phyloP scores from a whole-genome alignment of 1,140 invertebrate genomes.

The Oreohelix idahoensis region DNA sequence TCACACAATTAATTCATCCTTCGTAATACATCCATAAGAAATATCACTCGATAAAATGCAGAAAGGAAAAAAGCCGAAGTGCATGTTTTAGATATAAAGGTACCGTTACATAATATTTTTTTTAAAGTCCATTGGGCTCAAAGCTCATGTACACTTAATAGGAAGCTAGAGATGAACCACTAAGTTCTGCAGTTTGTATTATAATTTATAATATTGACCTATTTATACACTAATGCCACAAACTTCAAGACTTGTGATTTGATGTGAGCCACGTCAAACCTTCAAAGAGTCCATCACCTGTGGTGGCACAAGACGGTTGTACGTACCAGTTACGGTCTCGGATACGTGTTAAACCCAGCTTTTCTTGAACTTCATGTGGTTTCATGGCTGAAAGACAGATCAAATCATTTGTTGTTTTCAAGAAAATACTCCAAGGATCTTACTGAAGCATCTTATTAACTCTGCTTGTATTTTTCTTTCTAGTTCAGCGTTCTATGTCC shows the following conservation, averaged over 20 bases:
- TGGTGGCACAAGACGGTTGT: constrained; percentile 91
- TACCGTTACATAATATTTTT: not conserved
- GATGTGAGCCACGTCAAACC: constrained; percentile 99
- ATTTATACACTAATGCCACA: not conserved
- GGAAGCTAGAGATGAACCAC: not conserved
- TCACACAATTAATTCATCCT: not conserved
- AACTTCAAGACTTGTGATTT: constrained; percentile 94
- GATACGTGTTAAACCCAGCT: constrained; percentile 96
- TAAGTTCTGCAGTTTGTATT: not conserved
- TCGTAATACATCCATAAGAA: not conserved
- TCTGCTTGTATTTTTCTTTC: too few relatives aligned
- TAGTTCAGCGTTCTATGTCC: too few relatives aligned
- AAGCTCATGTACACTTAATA: not conserved
- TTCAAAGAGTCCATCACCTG: constrained; percentile 98
- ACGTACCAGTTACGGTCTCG: constrained; percentile 99
- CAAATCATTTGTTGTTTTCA: too few relatives aligned
- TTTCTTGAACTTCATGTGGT: constrained; percentile 99
- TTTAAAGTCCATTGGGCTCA: not conserved
- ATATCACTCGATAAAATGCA: not conserved
- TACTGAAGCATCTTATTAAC: too few relatives aligned
- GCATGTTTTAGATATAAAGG: not conserved
- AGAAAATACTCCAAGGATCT: too few relatives aligned
- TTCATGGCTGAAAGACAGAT: constrained; percentile 93
- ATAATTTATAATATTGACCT: constrained; percentile 4
- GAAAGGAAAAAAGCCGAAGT: not conserved